phyloP scores from a whole-genome alignment of 1,140 invertebrate genomes.

The Drosophila takahashii region DNA sequence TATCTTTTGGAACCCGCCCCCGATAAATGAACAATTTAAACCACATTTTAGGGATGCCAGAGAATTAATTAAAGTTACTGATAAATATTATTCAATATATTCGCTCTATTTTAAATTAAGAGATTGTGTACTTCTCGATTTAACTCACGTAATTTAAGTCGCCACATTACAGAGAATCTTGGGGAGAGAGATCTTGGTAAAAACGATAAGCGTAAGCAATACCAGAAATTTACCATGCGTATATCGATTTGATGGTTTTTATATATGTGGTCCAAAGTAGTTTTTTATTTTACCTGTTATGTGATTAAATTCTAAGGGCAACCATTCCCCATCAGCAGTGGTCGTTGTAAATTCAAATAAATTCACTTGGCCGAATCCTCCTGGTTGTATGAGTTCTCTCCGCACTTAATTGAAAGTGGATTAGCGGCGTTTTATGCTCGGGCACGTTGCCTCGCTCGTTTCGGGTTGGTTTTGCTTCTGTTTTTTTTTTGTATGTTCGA shows the following conservation, averaged over 20 bases:
- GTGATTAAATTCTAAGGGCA: not conserved
- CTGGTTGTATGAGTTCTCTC: not conserved
- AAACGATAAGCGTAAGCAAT: too few relatives aligned
- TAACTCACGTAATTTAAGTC: too few relatives aligned
- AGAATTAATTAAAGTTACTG: not conserved
- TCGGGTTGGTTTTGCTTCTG: not conserved
- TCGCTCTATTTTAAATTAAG: too few relatives aligned
- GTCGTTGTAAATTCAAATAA: conserved; percentile 7
- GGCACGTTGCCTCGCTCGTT: conserved; percentile 16
- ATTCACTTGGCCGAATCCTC: conserved; percentile 2
- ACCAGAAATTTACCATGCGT: too few relatives aligned
- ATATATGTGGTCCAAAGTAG: too few relatives aligned
- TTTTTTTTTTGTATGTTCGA: not conserved
- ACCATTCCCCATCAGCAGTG: not conserved
- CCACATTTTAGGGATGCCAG: not conserved
- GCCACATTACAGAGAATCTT: too few relatives aligned
- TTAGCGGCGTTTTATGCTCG: conserved; percentile 44
- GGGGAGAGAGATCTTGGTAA: too few relatives aligned
- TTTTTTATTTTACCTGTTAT: too few relatives aligned
- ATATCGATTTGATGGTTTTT: too few relatives aligned
- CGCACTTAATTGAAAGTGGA: conserved; percentile 47
- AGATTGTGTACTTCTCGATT: too few relatives aligned
- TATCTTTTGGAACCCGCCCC: not conserved
- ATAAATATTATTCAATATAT: too few relatives aligned
- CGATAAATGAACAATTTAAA: conserved; percentile 17